A percentile compares a stretch with the other conserved stretches of the same genome.
Evolutionary conservation across 2,888 invertebrate species (phyloP).

Genomic region (Mythimna pallens): DNA sequence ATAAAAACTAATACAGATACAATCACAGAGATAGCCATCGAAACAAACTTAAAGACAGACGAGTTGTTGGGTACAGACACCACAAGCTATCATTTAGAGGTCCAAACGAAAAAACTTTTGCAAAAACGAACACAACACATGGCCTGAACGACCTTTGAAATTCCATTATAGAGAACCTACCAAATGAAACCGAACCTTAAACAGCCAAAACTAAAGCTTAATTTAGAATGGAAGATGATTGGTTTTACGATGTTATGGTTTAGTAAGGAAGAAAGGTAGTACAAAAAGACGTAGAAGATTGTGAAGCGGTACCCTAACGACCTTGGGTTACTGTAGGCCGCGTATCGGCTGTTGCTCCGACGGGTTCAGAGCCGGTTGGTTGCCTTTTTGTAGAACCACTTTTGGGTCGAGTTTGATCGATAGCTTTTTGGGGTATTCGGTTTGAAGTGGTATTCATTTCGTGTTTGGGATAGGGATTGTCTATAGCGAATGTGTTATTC

Average conservation of each 20-base stretch:
- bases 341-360: conserved; percentile 84
- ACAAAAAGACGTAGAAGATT: conserved; percentile 84
- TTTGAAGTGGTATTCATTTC: conserved; percentile 64
- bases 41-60: conserved; percentile 64
- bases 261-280: conserved; percentile 83
- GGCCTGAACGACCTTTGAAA: conserved; percentile 86
- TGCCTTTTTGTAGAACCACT: conserved; percentile 82
- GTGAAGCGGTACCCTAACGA: conserved; percentile 87
- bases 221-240: conserved; percentile 45
- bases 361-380: conserved; percentile 81
- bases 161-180: conserved; percentile 70
- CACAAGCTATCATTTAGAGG: conserved; percentile 78
- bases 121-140: conserved; percentile 86
- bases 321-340: conserved; percentile 90
- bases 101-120: conserved; percentile 77
- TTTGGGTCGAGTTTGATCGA: conserved; percentile 82
- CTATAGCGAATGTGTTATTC: conserved; percentile 44
- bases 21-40: conserved; percentile 64
- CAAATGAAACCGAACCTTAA: conserved; percentile 63
- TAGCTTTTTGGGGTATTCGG: conserved; percentile 76
- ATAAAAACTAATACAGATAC: conserved; percentile 60
- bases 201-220: conserved; percentile 64
- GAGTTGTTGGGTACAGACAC: conserved; percentile 69
- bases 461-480: conserved; percentile 24
- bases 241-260: conserved; percentile 71